These are phyloP conservation scores for Erithacus rubecula DNA, from an alignment of 2,797 vertebrate genomes.

Conservation along the genomic window DNA sequence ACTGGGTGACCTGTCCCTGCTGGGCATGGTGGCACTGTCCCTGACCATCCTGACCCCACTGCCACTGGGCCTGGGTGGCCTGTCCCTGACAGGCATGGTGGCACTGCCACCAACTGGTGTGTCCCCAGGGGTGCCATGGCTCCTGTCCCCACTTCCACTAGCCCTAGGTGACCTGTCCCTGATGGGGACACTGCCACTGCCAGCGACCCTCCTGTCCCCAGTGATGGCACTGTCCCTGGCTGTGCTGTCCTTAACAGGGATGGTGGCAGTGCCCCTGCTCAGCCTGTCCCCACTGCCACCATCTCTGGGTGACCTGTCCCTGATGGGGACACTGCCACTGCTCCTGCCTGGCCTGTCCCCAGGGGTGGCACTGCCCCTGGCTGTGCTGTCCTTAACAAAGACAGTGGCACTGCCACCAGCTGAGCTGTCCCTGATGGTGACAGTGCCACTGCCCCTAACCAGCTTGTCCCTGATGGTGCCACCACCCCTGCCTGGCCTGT, in stretches of 20 bases:
- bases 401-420: background rate
- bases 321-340: background rate
- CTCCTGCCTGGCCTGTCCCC: no score
- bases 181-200: background rate
- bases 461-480: background rate
- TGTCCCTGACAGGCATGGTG: background rate
- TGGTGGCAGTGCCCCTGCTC: background rate
- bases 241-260: no score
- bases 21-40: background rate
- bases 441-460: background rate
- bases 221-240: background rate
- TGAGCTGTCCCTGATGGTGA: background rate
- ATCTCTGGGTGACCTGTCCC: background rate
- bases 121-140: background rate
- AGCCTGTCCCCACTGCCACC: background rate
- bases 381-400: no score
- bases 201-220: background rate
- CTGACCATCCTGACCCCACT: no score
- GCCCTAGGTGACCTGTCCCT: background rate
- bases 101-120: background rate
- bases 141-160: background rate
- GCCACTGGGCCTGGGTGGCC: no score
- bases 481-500: no score
- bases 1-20: background rate
- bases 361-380: background rate